Conservation (phyloP, 53 echinoderm and acorn worm genomes). For the Pentamera pediparva region DNA sequence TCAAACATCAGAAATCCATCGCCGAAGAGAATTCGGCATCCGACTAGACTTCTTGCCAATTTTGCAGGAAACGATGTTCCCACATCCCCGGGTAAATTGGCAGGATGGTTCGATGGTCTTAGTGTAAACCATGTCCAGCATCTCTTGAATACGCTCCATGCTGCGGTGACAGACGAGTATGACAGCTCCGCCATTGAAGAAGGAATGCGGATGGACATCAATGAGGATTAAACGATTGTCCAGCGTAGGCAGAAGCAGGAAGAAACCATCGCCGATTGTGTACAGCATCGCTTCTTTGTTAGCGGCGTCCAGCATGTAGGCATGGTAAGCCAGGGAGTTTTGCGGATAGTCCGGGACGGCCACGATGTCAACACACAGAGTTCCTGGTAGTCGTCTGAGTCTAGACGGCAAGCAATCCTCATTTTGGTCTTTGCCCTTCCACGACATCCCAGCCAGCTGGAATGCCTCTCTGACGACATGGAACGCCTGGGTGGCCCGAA, state of each 20-base stretch:
- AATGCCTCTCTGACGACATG: not conserved
- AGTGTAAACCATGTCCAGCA: constrained; percentile 1
- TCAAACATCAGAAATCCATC: constrained; percentile 13
- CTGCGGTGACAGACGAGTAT: not conserved
- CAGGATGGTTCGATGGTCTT: constrained; percentile 9
- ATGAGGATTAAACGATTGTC: constrained; percentile 9
- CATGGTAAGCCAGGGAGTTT: constrained; percentile 4
- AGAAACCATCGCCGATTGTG: not conserved
- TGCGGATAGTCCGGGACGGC: not conserved
- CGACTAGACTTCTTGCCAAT: not conserved
- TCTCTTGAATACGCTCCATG: not conserved
- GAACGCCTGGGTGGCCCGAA: not conserved
- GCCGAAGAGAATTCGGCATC: not conserved
- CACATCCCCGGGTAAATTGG: not conserved
- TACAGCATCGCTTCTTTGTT: constrained; percentile 8
- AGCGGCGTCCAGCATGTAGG: not conserved
- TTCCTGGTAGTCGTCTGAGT: not conserved
- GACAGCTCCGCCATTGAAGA: not conserved
- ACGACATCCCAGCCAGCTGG: not conserved
- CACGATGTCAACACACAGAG: constrained; percentile 3
- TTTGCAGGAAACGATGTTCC: constrained; percentile 1
- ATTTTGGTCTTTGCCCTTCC: not conserved
- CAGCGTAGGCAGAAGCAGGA: not conserved
- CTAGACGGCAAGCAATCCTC: not conserved
- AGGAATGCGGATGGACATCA: constrained; percentile 1